Base-by-base conservation (phyloP, 2,888 invertebrate species). In the Clostera curtula region DNA sequence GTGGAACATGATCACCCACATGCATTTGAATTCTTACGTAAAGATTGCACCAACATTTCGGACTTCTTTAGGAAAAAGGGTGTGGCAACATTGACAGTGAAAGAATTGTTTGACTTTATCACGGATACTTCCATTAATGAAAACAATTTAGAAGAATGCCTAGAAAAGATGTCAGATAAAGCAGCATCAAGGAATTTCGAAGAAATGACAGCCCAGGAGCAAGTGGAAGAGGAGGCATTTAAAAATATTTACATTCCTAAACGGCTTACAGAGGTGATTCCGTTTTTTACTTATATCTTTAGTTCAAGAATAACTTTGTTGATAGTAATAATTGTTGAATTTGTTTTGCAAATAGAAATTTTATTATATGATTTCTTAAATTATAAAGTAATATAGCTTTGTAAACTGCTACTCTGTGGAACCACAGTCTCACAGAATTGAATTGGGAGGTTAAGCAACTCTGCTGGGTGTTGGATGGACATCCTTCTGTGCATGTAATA, bases 1-100 rank as follows among this genome's bases (percentile, higher is more conserved):
- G 98, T 99, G 0, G 98, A 98, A 72, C 97, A 97, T 67, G 97
- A 98, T 68, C 98, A 99, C 86, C 97, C 97, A 0, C 91, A 94
- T 71, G 95, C 98, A 0, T 88, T 96, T 42, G 95, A 97, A 38
- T 99, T 99, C 69, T 85, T 99, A 23, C 87, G 97, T 32, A 97
- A 94, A 64, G 98, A 99, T 79, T 96, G 97, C 61, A 92, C 91
- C 11, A 99, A 98, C 69, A 90, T 98, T 30, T 86, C 88, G 43
- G 95, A 96, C 34, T 98, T 92, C 80, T 99, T 98, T 68, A 89
- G 90, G 28, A 96, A 93, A 58, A 91, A 91, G 44, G 91, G 91
- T 12, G 96, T 98, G 0, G 91, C 92, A n/a, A 95, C 96, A 1
- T 90, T 99, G 86, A 91, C 92, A 0, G 89, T 96, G 0, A 95